Base-by-base conservation (phyloP, 2,888 invertebrate species). In the Drosophila picticornis region DNA sequence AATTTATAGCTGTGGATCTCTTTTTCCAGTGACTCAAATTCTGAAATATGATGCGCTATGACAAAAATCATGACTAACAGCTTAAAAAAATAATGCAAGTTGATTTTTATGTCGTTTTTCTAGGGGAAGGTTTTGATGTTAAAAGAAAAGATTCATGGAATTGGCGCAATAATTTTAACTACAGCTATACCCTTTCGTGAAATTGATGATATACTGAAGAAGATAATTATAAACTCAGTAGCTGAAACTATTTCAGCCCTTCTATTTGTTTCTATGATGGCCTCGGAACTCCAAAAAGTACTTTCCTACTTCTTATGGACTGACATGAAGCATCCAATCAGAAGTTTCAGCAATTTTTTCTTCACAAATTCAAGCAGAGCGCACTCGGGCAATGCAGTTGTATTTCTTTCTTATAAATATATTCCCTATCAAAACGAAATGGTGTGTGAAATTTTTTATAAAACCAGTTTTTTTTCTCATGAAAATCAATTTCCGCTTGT, bases 401-500 rank as follows among this genome's bases (percentile, higher is more conserved):
- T n/a, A 2, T 51, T 11, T 27, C 19, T 11, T 52, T 13, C 19
- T 5, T 19, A 10, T 16, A 51, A n/a, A 27, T 19, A 6, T 29
- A 16, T 6, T 1, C 27, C 40, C 22, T 4, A 11, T 46, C 29
- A 43, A 43, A n/a, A 5, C 16, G 11, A 22, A 25, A 4, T 31
- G 3, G 10, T 13, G 9, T 57, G 55, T 46, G 25, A 60, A 34
- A 27, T 46, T 5, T 58, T 46, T 58, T 43, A 31, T 27, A 11
- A 51, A 60, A 36, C 59, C 65, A 40, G 31, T 60, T 79, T 83
- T 77, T 73, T 72, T 84, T 86, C 88, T 68, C 86, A 86, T 75
- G 79, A 29, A 66, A 83, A 81, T 84, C 88, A 83, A 84, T 80
- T 84, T 81, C 65, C 69, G 46, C 22, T 63, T 51, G 32, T 32